Base-by-base conservation (phyloP, 2,888 invertebrate genomes). In the Thereva nobilitata region DNA sequence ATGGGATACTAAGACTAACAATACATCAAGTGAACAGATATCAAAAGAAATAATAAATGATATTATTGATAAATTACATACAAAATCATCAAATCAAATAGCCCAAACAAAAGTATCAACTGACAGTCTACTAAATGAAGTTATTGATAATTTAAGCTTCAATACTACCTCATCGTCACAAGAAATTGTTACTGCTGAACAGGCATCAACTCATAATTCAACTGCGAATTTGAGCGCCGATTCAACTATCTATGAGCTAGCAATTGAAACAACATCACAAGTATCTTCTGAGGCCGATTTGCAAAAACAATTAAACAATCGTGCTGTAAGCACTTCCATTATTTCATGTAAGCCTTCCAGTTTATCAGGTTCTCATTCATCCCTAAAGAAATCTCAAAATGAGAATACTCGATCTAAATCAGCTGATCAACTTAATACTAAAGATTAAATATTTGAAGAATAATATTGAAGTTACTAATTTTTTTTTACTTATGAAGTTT, bases 391-490 rank as follows among this genome's bases (percentile, higher is more conserved):
- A 8, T 23, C 50, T 3, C 38, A 10, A n/a, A 5, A 23, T n/a
- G 41, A 12, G 8, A 50, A 49, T 34, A 49, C 50, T 2, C 61
- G 61, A 40, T 50, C 50, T 9, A 61, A 61, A 9, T 61, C 61
- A 8, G 50, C n/a, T 7, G 61, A 61, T 41, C 50, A 42, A 23
- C 34, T 61, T 23, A 23, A 59, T 12, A 35, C 38, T 9, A 37
- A 45, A 37, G 12, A 45, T 37, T 12, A 59, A 47, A 59, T 23
- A 23, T 23, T 23, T 23, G 23, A 23, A 23, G 23, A 23, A 23
- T 23, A 23, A 23, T 23, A 59, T 10, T 59, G 57, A 59, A 59
- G 44, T 45, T 10, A 55, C 50, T 50, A 59, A 37, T 59, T 23
- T 23, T 23, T 23, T 23, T 23, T 2, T 23, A 23, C 23, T 23